phyloP scores from a whole-genome alignment of 30 jellyfish, hydroid and myxozoan genomes.

The Morbakka virulenta region DNA sequence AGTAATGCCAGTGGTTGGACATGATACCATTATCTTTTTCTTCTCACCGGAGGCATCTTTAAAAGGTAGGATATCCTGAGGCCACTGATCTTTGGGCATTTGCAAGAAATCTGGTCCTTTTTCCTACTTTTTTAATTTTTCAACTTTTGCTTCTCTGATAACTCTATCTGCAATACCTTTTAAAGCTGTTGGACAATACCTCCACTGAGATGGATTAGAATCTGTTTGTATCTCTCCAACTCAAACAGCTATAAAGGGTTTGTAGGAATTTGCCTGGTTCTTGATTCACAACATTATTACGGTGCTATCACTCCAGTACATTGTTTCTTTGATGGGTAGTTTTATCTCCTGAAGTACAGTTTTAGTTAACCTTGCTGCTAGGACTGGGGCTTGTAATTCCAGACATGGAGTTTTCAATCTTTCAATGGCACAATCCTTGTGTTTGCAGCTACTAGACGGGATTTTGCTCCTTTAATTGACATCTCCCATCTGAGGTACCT shows the following conservation, averaged over 20 bases:
- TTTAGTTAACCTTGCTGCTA: neutral
- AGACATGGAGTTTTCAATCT: neutral
- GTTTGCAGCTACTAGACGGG: too few species aligned
- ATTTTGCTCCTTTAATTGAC: slow-evolving; percentile 9
- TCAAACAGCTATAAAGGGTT: slow-evolving; percentile 9
- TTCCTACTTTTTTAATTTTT: neutral
- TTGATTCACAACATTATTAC: neutral
- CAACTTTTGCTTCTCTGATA: neutral
- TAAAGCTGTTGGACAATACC: neutral
- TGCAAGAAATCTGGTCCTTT: slow-evolving; percentile 7
- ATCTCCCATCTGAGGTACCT: slow-evolving; percentile 60
- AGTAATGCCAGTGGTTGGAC: neutral
- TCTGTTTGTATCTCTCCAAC: slow-evolving; percentile 3
- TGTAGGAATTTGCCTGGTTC: slow-evolving; percentile 5
- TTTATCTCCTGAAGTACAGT: slow-evolving; percentile 2
- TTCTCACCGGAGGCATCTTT: neutral
- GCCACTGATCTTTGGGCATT: slow-evolving; percentile 16
- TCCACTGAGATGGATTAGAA: too few species aligned
- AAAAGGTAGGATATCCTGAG: neutral
- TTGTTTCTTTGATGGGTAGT: neutral
- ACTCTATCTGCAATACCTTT: slow-evolving; percentile 1
- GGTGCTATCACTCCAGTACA: neutral
- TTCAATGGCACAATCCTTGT: slow-evolving; percentile 38
- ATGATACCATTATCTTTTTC: neutral
- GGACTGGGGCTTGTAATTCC: slow-evolving; percentile 15